These are phyloP conservation scores for Pseudonaja textilis DNA, from an alignment of 2,113 vertebrate species.

Conservation along the genomic window DNA sequence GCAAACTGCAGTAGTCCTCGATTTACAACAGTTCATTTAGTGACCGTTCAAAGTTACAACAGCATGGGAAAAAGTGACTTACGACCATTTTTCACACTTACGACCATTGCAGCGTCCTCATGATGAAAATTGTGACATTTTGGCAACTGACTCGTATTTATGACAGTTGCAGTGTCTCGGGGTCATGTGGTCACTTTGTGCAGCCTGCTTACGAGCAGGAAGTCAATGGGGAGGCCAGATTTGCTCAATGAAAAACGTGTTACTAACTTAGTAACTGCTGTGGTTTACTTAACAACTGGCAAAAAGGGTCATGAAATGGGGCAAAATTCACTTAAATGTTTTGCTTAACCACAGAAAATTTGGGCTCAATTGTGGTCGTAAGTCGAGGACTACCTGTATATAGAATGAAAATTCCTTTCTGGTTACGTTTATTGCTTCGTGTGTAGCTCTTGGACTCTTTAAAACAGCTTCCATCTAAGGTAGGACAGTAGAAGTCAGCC, in stretches of 20 bases:
- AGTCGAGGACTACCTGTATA: constrained; percentile 27
- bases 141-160: background rate
- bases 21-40: background rate
- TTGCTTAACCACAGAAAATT: background rate
- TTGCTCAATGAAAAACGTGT: constrained; percentile 29
- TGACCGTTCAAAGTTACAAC: background rate
- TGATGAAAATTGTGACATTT: background rate
- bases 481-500: constrained; percentile 71
- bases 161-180: background rate
- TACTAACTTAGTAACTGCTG: background rate
- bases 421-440: constrained; percentile 70
- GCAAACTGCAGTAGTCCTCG: constrained; percentile 31
- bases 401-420: constrained; percentile 62
- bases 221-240: constrained; percentile 20
- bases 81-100: background rate
- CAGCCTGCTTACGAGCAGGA: background rate
- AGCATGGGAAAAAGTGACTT: background rate
- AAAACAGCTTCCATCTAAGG: constrained; percentile 73
- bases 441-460: constrained; percentile 73
- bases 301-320: constrained; percentile 51
- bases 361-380: background rate
- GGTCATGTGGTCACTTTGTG: background rate
- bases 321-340: background rate
- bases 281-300: background rate
- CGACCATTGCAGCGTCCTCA: background rate